Base-by-base conservation (phyloP, 2,113 vertebrate species). In the Lontra canadensis region DNA sequence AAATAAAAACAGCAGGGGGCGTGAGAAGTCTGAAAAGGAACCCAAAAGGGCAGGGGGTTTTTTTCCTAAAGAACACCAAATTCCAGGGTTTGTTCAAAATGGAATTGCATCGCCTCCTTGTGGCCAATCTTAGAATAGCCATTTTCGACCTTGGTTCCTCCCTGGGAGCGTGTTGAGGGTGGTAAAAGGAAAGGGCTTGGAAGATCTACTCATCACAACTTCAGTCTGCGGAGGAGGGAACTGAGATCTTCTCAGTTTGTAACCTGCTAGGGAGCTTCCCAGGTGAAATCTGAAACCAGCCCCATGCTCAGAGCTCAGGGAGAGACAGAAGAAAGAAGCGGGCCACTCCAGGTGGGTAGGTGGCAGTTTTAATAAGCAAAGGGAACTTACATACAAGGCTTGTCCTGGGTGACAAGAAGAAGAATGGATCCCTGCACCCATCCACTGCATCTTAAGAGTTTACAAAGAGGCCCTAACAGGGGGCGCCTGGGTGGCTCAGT, bases 121-220 rank as follows among this genome's bases (percentile, higher is more conserved):
- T 84, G 78, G 90, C 79, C 5, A 94, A 31, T 61, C 11, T 97
- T 25, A 39, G 34, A 85, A 74, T 13, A 85, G 52, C 31, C 44
- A 65, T 1, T 0, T 67, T 83, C 34, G 20, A 44, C 7, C 1
- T 13, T 0, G 8, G 21, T 11, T 36, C 69, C 14, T 31, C 44
- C 59, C 23, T 42, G 49, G n/a, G 76, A 83, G 36, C 80, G 4
- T 26, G 36, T 42, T 31, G 8, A 42, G 61, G 49, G 36, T 9
- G n/a, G 20, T 52, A 2, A 63, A 82, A 36, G 42, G 9, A 61
- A 83, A 36, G 6, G 4, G 20, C 59, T 69, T 91, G 36, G 20
- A 49, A 86, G 15, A 52, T 86, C 20, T 23, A 34, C 34, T 57
- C 23, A 7, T 57, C 29, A 83, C 84, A 52, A 34, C 29, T 36